Evolutionary conservation across 1,140 invertebrate genomes (phyloP), one percentile per base, ranked within the genome.

Genomic region (Lepidurus apus): DNA sequence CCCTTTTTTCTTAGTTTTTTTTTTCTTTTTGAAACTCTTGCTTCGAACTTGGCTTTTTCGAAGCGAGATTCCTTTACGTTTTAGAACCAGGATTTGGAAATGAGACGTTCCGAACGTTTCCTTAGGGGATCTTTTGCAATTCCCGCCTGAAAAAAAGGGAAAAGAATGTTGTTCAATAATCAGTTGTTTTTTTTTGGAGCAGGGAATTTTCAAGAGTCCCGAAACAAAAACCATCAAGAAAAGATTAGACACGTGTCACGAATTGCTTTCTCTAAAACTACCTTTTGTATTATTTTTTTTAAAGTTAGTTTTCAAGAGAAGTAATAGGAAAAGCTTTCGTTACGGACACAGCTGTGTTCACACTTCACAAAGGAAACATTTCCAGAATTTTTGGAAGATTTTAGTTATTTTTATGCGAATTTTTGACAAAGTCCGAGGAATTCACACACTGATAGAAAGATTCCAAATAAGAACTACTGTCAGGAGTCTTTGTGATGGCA

Each of bases 221-320:
- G n/a, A 21, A 65, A 65, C 53, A 65, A 65, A 65, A 65, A 4
- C 10, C 53, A n/a, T 65, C 17, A 65, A 65, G 53, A 65, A 65
- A 65, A 65, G 53, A 65, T 65, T 65, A 65, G 53, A 65, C 53
- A 65, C 53, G 53, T 65, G 53, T 65, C 53, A 21, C 13, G 53
- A 65, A 65, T 65, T 65, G 53, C 21, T 65, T 65, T 65, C 17
- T 65, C 21, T 4, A 21, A 17, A 65, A 65, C 7, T 65, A 7
- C 21, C 53, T 65, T 65, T 7, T 21, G 6, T 3, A n/a, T 8
- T 13, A 21, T n/a, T 65, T 65, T 65, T 65, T 65, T 17, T n/a
- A 13, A 26, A 26, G 26, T 26, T 26, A 1, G 26, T 26, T 26
- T 26, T 26, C 26, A 26, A 26, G 26, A 1, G 26, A 26, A 34